Percentiles rank a stretch among this genome's conserved stretches.
Evolutionary conservation across 1,140 invertebrate species (phyloP).

Genomic region (Cardiocondyla obscurior): DNA sequence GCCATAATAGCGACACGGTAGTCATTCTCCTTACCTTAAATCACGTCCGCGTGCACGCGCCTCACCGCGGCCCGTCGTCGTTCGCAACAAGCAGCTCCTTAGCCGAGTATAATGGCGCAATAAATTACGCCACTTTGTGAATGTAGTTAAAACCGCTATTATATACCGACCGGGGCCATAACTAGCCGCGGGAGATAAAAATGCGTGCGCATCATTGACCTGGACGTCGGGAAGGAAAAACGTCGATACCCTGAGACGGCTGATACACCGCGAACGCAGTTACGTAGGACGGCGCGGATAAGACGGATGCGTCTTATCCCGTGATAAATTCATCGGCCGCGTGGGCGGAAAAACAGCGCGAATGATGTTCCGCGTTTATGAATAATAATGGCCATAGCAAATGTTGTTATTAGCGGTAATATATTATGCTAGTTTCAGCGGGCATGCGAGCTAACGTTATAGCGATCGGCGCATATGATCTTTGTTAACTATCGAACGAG

Average conservation of each 20-base stretch:
- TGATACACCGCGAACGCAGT: constrained; percentile 21
- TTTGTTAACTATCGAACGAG: constrained; percentile 2
- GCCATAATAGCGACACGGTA: constrained; percentile 69
- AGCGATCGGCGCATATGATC: neutral
- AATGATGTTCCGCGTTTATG: constrained; percentile 46
- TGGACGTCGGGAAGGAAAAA: constrained; percentile 24
- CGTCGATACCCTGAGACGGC: constrained; percentile 20
- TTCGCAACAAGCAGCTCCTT: constrained; percentile 69
- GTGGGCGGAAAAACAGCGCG: constrained; percentile 36
- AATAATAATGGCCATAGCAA: constrained; percentile 45
- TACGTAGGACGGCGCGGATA: constrained; percentile 44
- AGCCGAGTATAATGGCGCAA: constrained; percentile 72
- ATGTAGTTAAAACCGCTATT: constrained; percentile 70
- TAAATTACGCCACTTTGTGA: constrained; percentile 72
- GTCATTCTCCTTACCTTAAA: constrained; percentile 70
- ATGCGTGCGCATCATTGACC: constrained; percentile 50
- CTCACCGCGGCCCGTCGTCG: constrained; percentile 54
- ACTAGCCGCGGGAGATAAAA: constrained; percentile 64
- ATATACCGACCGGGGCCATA: constrained; percentile 63
- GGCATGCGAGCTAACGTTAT: neutral
- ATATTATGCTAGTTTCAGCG: constrained; percentile 21
- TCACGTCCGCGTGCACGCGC: constrained; percentile 67
- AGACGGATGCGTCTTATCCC: constrained; percentile 30
- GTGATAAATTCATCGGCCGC: constrained; percentile 35
- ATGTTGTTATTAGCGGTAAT: constrained; percentile 39